Evolutionary conservation across 1,140 invertebrate genomes (phyloP), one percentile per base, ranked within the genome.

Genomic region (Melanaphis sacchari): DNA sequence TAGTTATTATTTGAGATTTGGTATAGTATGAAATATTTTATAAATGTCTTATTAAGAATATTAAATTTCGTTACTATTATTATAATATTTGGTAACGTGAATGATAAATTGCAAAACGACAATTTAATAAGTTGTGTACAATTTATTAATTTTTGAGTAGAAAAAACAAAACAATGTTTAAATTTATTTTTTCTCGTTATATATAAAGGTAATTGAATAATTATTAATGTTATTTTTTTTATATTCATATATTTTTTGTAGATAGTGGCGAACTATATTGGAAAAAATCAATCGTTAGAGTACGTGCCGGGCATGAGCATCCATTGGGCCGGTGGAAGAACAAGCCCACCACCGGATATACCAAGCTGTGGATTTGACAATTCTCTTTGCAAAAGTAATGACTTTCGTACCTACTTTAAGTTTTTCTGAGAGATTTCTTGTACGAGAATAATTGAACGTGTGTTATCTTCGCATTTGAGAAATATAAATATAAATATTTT

Each of bases 331-430:
- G 98, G 98, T 24, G 97, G 97, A 0, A 95, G 97, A 38, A 96
- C 95, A 1, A 95, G 95, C 6, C 97, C 97, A 6, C 98, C 98
- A 0, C 96, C 97, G 0, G 98, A 99, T 95, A 97, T 97, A 2
- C 98, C 98, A 0, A 96, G 96, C 66, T 99, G 99, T 95, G 99
- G 99, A 76, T 99, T 98, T 95, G 98, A 99, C 95, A 97, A 97
- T 43, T 97, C 98, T 0, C 96, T 98, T 88, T 99, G 99, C 95
- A 95, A 96, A 94, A 95, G 96, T 96, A 95, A 94, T 95, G 94
- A 89, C 24, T 46, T 90, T 87, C 41, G n/a, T 87, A 21, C 7
- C n/a, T 82, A 49, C 3, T 92, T 40, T 93, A 54, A 36, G 38
- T 21, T 0, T 91, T 85, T 31, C 31, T 1, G 2, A 7, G 2